Evolutionary conservation across 2,113 vertebrate genomes (phyloP).

Genomic region (Sylvietta virens): DNA sequence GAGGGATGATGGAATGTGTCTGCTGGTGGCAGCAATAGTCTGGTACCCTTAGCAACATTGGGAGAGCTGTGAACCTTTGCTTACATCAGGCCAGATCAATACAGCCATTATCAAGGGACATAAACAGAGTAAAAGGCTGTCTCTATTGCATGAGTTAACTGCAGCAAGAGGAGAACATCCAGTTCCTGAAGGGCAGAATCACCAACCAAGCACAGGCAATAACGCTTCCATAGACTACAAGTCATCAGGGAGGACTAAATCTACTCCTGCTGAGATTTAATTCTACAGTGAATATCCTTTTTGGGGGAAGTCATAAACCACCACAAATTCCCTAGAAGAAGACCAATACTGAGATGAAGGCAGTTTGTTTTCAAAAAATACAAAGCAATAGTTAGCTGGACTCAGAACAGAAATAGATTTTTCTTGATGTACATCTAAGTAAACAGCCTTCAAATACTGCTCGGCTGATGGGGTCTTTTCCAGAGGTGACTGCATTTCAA

Average conservation of each 20-base stretch:
- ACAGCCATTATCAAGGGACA: conserved; percentile 44
- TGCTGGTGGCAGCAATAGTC: conserved; percentile 36
- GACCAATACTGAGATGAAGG: conserved; percentile 14
- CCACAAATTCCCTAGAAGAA: conserved; percentile 28
- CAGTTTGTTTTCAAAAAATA: conserved; percentile 34
- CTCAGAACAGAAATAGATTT: not conserved
- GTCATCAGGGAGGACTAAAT: conserved; percentile 29
- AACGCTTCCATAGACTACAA: conserved; percentile 21
- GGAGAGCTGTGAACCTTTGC: conserved; percentile 38
- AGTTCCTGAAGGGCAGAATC: conserved; percentile 37
- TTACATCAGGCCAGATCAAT: conserved; percentile 59
- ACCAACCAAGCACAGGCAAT: conserved; percentile 16
- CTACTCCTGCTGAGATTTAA: conserved; percentile 21
- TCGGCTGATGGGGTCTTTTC: not conserved
- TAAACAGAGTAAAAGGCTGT: conserved; percentile 53
- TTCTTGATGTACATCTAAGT: not conserved
- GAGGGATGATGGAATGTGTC: conserved; percentile 41
- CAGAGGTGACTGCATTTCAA: not conserved
- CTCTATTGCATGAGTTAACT: conserved; percentile 53
- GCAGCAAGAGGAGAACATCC: conserved; percentile 43
- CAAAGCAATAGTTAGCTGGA: conserved; percentile 3
- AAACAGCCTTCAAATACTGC: not conserved
- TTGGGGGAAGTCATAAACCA: not conserved
- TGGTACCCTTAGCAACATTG: conserved; percentile 36
- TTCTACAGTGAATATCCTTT: not conserved